Percentiles rank a stretch among this genome's conserved stretches.
Evolutionary conservation across 1,140 invertebrate species (phyloP).

Genomic region (Linepithema humile): DNA sequence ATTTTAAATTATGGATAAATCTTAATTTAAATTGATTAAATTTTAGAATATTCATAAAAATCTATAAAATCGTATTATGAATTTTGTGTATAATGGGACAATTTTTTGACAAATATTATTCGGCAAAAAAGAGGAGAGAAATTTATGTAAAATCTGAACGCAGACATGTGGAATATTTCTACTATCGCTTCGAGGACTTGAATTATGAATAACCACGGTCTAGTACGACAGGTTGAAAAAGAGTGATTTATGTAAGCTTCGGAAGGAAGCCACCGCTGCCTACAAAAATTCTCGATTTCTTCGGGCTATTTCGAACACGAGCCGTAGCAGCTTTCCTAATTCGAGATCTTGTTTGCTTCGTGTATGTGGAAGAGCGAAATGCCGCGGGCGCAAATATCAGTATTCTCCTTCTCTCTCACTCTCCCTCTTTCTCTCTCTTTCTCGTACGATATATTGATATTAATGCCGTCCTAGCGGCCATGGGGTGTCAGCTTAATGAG

Average conservation of each 20-base stretch:
- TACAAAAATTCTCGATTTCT: conserved; percentile 19
- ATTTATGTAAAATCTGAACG: background rate
- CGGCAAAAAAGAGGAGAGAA: background rate
- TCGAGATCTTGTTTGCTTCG: background rate
- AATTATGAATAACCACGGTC: conserved; percentile 16
- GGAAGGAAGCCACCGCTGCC: background rate
- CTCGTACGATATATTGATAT: conserved; percentile 65
- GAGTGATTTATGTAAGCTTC: conserved; percentile 4
- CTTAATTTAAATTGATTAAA: background rate
- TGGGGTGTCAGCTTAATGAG: conserved; percentile 60
- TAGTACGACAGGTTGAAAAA: conserved; percentile 6
- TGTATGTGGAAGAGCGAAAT: conserved; percentile 1
- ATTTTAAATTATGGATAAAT: too few species aligned
- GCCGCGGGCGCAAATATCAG: background rate
- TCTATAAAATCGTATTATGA: background rate
- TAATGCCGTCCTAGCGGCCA: conserved; percentile 62
- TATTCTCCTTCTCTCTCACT: background rate
- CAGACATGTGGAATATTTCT: background rate
- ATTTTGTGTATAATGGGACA: background rate
- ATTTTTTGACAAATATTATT: background rate
- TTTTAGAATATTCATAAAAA: background rate
- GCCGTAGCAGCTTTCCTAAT: background rate
- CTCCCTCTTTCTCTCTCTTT: conserved; percentile 6
- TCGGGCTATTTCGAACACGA: conserved; percentile 37
- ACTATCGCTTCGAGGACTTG: background rate